phyloP scores from a whole-genome alignment of 2,113 vertebrate genomes.

The Corythornis madagascariensis region DNA sequence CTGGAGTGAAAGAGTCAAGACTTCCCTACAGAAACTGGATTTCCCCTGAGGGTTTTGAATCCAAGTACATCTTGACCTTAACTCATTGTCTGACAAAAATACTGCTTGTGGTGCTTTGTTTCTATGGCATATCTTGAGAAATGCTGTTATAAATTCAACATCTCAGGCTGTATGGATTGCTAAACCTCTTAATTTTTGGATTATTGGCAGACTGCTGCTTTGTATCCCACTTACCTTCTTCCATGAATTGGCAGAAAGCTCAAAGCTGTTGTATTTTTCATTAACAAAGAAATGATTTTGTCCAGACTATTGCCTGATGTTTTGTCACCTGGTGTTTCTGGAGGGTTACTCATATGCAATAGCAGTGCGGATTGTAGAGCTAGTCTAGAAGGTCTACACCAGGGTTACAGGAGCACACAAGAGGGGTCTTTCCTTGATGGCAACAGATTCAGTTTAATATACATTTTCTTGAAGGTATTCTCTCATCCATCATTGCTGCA shows the following conservation, averaged over 20 bases:
- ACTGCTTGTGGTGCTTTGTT: not conserved
- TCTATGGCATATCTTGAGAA: not conserved
- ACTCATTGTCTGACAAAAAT: conserved; percentile 28
- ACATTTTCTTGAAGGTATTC: not conserved
- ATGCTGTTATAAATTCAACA: not conserved
- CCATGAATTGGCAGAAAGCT: not conserved
- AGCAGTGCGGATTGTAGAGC: not conserved
- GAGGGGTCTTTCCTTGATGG: not conserved
- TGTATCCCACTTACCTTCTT: not conserved
- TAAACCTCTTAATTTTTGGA: not conserved
- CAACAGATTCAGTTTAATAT: not conserved
- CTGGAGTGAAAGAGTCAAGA: not conserved
- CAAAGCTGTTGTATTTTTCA: not conserved
- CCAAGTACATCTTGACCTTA: conserved; percentile 15
- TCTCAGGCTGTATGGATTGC: not conserved
- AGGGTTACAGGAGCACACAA: not conserved
- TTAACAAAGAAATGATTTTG: not conserved
- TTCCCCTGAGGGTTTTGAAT: not conserved
- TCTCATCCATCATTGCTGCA: not conserved
- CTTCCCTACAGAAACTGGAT: not conserved
- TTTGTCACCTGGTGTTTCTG: not conserved
- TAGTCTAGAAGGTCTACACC: not conserved
- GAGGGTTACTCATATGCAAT: not conserved
- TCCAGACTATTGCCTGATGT: fast-evolving
- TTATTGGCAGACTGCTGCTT: not conserved